Percentiles rank a stretch among this genome's conserved stretches.
phyloP scores from a whole-genome alignment of 1,140 invertebrate species.

The Yoshiicerus persimilis region DNA sequence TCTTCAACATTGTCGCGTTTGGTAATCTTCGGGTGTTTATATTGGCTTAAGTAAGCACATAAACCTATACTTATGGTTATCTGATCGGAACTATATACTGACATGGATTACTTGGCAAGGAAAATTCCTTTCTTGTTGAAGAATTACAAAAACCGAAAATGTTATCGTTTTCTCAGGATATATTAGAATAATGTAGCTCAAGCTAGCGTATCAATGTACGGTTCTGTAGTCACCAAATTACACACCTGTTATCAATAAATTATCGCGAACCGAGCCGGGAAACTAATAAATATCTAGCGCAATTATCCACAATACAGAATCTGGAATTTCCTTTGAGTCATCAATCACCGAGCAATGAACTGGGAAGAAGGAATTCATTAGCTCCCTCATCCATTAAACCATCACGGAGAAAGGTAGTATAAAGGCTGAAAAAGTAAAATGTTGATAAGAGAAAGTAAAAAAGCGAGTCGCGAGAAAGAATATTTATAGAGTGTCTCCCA shows the following conservation, averaged over 20 bases:
- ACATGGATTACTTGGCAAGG: too few species aligned
- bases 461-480: background rate
- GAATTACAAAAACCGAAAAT: too few species aligned
- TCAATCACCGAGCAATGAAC: background rate
- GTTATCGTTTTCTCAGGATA: too few species aligned
- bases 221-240: background rate
- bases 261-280: background rate
- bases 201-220: too few species aligned
- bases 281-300: background rate
- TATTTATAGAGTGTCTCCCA: conserved; percentile 20
- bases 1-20: background rate
- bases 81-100: too few species aligned
- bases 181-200: too few species aligned
- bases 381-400: conserved; percentile 4
- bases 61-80: too few species aligned
- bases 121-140: too few species aligned
- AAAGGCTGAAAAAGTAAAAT: background rate
- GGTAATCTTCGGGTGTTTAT: background rate
- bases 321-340: background rate
- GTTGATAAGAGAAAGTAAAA: background rate
- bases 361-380: background rate
- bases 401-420: background rate
- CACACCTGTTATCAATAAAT: background rate
- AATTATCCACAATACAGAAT: background rate
- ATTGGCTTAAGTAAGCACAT: too few species aligned